Percentiles rank a stretch among this genome's conserved stretches.
phyloP scores from a whole-genome alignment of 92 coral and sea anemone species.

The Bergia sp. region DNA sequence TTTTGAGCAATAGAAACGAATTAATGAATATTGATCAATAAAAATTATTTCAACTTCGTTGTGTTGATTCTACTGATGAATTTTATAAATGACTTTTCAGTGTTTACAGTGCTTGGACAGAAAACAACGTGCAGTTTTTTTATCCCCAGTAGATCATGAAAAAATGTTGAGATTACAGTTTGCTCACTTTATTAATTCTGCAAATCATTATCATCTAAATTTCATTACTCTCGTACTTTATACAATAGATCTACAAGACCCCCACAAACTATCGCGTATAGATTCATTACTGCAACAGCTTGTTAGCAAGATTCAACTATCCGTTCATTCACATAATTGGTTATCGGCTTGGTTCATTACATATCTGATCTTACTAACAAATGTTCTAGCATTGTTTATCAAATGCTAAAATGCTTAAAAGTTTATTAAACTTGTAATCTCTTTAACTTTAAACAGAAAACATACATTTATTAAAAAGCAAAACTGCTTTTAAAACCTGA shows the following conservation, averaged over 20 bases:
- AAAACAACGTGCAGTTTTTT: neutral
- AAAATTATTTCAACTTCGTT: neutral
- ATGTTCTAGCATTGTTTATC: neutral
- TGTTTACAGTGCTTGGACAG: neutral
- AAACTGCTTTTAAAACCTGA: neutral
- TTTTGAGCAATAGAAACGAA: neutral
- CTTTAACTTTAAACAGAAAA: neutral
- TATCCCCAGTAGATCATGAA: neutral
- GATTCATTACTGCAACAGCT: neutral
- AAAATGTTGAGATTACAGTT: neutral
- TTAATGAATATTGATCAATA: neutral
- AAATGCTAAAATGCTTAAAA: neutral
- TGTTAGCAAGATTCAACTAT: neutral
- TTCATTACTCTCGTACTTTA: neutral
- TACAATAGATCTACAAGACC: conserved; percentile 10
- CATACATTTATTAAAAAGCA: neutral
- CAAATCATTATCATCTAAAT: neutral
- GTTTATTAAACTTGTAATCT: too few species aligned
- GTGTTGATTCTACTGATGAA: too few species aligned
- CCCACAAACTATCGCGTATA: neutral
- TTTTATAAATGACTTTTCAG: neutral
- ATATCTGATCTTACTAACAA: neutral
- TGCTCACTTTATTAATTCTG: neutral
- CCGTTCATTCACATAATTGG: neutral
- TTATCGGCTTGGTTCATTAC: neutral